phyloP scores from a whole-genome alignment of 2,888 invertebrate species.

The Ferrisia virgata region DNA sequence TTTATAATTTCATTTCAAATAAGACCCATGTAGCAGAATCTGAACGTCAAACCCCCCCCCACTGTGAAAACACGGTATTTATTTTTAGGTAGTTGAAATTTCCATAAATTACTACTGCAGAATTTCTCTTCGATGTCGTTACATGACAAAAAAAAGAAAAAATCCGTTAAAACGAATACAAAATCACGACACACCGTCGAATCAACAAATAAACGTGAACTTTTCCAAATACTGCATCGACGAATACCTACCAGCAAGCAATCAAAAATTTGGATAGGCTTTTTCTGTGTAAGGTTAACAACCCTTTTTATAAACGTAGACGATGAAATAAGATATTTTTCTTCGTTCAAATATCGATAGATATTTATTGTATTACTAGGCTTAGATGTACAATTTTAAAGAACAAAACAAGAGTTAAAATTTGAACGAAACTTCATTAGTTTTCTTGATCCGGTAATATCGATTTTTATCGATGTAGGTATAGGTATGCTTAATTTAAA shows the following conservation, averaged over 20 bases:
- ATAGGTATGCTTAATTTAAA: too few relatives aligned
- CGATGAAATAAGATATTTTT: neutral
- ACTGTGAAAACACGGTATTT: neutral
- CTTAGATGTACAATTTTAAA: too few relatives aligned
- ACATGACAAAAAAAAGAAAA: neutral
- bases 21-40: neutral
- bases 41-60: neutral
- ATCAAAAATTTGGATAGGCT: neutral
- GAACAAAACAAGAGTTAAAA: too few relatives aligned
- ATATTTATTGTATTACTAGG: too few relatives aligned
- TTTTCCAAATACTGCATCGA: neutral
- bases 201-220: neutral
- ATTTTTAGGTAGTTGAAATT: neutral
- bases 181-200: neutral
- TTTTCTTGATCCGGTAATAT: too few relatives aligned
- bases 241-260: neutral
- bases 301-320: neutral
- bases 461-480: too few relatives aligned
- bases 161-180: neutral
- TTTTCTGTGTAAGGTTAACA: neutral
- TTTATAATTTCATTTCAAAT: neutral
- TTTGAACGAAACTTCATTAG: too few relatives aligned
- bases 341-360: neutral
- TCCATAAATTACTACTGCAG: neutral
- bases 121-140: neutral